Conservation (phyloP, 2,888 invertebrate genomes). For the Meteorus cinctellus region DNA sequence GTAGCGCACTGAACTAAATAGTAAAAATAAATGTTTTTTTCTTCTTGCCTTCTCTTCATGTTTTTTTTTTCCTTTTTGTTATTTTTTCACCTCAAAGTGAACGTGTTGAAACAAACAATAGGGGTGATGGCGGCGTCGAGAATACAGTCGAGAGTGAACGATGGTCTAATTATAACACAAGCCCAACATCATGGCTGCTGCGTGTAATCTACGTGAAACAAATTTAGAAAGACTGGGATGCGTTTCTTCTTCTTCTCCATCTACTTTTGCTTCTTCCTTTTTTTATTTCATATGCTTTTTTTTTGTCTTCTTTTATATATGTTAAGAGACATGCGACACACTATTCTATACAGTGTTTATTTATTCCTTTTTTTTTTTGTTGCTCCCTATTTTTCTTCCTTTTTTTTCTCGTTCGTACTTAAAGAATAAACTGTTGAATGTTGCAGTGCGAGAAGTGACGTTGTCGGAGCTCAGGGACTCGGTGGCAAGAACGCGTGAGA, state of each 20-base stretch:
- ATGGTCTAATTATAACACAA: slow-evolving; percentile 48
- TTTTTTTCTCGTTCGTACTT: slow-evolving; percentile 23
- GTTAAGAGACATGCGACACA: slow-evolving; percentile 16
- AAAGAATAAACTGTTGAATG: slow-evolving; percentile 40
- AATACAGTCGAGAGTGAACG: slow-evolving; percentile 25
- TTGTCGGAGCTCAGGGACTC: slow-evolving; percentile 73
- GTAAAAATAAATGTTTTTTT: slow-evolving; percentile 4
- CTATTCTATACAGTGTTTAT: slow-evolving; percentile 22
- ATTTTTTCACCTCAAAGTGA: slow-evolving; percentile 9
- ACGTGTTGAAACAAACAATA: slow-evolving; percentile 35
- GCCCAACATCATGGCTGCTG: slow-evolving; percentile 55
- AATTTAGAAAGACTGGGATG: slow-evolving; percentile 62
- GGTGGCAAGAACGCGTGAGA: slow-evolving; percentile 71
- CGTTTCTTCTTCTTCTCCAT: slow-evolving; percentile 36
- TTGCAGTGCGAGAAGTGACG: slow-evolving; percentile 71
- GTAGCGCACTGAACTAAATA: neutral
- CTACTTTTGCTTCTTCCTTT: slow-evolving; percentile 38
- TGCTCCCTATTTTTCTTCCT: too few species aligned
- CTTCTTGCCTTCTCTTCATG: neutral
- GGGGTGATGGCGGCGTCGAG: slow-evolving; percentile 23
- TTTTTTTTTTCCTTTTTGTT: neutral
- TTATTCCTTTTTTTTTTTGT: slow-evolving; percentile 20
- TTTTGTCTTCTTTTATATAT: slow-evolving; percentile 29
- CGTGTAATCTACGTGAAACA: slow-evolving; percentile 64
- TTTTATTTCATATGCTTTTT: slow-evolving; percentile 37